Conservation (phyloP, 2,888 invertebrate species). For the Agrilus mali region DNA sequence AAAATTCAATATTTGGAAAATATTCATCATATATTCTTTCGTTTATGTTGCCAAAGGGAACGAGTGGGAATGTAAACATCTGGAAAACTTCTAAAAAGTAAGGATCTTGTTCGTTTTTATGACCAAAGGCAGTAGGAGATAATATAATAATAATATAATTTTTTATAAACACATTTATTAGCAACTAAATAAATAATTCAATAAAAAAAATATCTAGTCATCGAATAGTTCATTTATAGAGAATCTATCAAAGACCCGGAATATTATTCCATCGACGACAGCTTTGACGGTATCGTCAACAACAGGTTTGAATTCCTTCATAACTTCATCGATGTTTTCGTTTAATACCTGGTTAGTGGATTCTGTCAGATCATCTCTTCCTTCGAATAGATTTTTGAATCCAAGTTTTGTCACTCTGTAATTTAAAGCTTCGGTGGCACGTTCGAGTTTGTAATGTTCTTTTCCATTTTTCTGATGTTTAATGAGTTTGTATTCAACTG, state of each 20-base stretch:
- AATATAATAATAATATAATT: background rate
- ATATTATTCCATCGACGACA: conserved; percentile 11
- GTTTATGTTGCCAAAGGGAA: too few species aligned
- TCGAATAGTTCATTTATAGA: conserved; percentile 16
- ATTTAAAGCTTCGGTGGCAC: background rate
- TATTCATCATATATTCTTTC: too few species aligned
- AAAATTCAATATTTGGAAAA: too few species aligned
- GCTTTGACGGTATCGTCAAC: conserved; percentile 13
- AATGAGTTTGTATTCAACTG: conserved; percentile 17
- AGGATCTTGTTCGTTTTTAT: too few species aligned
- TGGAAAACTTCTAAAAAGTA: background rate
- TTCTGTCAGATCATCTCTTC: conserved; percentile 17
- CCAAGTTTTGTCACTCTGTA: conserved; percentile 6
- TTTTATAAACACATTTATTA: background rate
- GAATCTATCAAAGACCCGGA: conserved; percentile 14
- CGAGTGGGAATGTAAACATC: too few species aligned
- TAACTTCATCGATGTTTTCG: conserved; percentile 16
- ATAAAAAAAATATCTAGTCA: background rate
- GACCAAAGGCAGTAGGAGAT: background rate
- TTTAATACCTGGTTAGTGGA: conserved; percentile 16
- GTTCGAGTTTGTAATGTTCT: conserved; percentile 10
- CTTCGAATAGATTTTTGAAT: conserved; percentile 18
- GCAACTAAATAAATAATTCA: background rate
- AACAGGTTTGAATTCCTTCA: conserved; percentile 16
- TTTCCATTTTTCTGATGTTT: conserved; percentile 9